Evolutionary conservation across 2,888 invertebrate genomes (phyloP).

Genomic region (Aspidiotus destructor): DNA sequence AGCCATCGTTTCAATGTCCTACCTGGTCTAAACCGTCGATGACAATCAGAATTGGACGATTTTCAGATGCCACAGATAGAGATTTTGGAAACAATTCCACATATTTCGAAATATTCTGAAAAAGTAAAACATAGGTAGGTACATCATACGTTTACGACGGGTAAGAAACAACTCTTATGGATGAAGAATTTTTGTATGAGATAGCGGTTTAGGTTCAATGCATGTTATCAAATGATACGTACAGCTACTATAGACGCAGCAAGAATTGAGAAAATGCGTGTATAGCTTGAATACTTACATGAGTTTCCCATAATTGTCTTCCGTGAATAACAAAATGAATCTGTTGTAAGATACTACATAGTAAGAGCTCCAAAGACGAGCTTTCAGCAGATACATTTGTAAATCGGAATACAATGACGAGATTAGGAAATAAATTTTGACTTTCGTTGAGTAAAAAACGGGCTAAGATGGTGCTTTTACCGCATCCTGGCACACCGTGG

Average conservation of each 20-base stretch:
- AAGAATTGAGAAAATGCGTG: background rate
- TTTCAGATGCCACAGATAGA: conserved; percentile 20
- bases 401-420: conserved; percentile 48
- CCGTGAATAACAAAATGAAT: conserved; percentile 61
- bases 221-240: too few species aligned
- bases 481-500: conserved; percentile 70
- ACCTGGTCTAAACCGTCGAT: conserved; percentile 68
- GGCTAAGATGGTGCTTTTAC: conserved; percentile 70
- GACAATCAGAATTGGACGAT: conserved; percentile 53
- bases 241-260: too few species aligned
- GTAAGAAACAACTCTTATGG: too few species aligned
- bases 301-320: conserved; percentile 43
- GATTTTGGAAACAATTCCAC: conserved; percentile 21
- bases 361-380: conserved; percentile 57
- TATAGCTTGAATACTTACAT: conserved; percentile 30
- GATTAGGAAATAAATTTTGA: conserved; percentile 41
- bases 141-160: background rate
- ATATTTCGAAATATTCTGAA: conserved; percentile 25
- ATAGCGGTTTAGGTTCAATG: background rate
- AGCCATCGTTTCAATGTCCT: conserved; percentile 34
- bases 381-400: conserved; percentile 57
- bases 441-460: conserved; percentile 51
- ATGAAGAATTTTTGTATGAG: background rate
- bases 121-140: background rate
- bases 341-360: conserved; percentile 66